Percentiles rank a stretch among this genome's conserved stretches.
Evolutionary conservation across 2,888 invertebrate genomes (phyloP).

Genomic region (Exephanes ischioxanthus): DNA sequence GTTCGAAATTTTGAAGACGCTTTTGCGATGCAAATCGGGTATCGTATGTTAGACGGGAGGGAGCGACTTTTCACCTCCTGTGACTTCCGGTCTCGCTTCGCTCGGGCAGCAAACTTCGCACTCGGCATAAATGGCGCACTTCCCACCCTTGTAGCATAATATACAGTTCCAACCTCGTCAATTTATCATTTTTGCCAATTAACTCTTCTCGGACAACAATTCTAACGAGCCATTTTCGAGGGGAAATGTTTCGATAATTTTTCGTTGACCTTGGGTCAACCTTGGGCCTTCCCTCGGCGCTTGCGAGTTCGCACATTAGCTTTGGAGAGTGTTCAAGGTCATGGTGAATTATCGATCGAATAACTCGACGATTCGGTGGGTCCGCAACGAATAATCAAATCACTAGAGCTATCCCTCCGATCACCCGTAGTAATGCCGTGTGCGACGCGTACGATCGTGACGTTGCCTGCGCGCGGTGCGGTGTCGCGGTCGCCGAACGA

Average conservation of each 20-base stretch:
- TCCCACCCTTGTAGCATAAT: too few relatives aligned
- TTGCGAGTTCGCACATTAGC: neutral
- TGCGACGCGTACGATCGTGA: constrained; percentile 27
- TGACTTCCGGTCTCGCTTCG: too few relatives aligned
- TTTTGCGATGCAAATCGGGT: too few relatives aligned
- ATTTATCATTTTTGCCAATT: too few relatives aligned
- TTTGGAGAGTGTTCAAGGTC: neutral
- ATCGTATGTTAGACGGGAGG: too few relatives aligned
- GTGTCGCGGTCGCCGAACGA: constrained; percentile 56
- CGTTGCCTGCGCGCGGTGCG: constrained; percentile 20
- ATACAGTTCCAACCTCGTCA: too few relatives aligned
- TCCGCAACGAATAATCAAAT: neutral
- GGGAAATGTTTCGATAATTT: neutral
- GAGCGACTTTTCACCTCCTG: too few relatives aligned
- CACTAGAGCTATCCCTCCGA: neutral
- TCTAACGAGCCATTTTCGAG: too few relatives aligned
- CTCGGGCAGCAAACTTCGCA: too few relatives aligned
- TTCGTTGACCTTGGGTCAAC: neutral
- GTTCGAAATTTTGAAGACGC: too few relatives aligned
- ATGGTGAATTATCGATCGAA: neutral
- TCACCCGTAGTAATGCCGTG: neutral
- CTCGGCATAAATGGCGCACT: too few relatives aligned
- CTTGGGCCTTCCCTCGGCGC: neutral
- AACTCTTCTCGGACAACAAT: too few relatives aligned
- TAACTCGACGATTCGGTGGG: neutral